Evolutionary conservation across 2,888 invertebrate genomes (phyloP), one percentile per base, ranked within the genome.

Genomic region (Tigriopus californicus): DNA sequence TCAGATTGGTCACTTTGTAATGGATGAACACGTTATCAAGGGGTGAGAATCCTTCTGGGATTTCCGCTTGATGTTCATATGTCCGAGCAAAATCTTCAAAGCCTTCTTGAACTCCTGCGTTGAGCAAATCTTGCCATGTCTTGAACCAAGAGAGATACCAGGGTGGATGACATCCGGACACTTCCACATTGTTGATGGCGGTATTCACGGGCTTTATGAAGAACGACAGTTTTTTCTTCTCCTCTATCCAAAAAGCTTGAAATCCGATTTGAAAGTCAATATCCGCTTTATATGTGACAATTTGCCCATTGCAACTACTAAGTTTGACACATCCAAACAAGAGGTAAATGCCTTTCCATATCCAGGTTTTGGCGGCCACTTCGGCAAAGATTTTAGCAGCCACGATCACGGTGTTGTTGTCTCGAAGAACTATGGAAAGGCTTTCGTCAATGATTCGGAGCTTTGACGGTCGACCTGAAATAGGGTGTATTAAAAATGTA

Each of bases 321-420:
- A 53, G 22, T 40, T 53, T 53, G 24, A 53, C 15, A 33, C 54
- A 53, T 11, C 54, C 54, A 33, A 53, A 33, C 5, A 22, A 11
- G n/a, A 22, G 15, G 33, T 25, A 24, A 6, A 53, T 53, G 15
- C 54, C 54, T 11, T 53, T 53, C 54, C 54, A 53, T 25, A 53
- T 53, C 54, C 54, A 53, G n/a, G 54, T 53, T 53, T 33, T 24
- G 33, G 54, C 54, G 6, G 54, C 24, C 2, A 53, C 54, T n/a
- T 24, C 40, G 13, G 33, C 54, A 33, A 33, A 49, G 22, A 49
- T n/a, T 49, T 49, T 13, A n/a, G 54, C 54, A n/a, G 33, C 15
- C 13, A 53, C 33, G n/a, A 33, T 53, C 41, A 53, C 13, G 33
- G 54, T 53, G 33, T 53, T 53, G 33, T 53, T 53, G 6, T 40